Conservation (phyloP, 2,113 vertebrate species). For the Tetrax tetrax region DNA sequence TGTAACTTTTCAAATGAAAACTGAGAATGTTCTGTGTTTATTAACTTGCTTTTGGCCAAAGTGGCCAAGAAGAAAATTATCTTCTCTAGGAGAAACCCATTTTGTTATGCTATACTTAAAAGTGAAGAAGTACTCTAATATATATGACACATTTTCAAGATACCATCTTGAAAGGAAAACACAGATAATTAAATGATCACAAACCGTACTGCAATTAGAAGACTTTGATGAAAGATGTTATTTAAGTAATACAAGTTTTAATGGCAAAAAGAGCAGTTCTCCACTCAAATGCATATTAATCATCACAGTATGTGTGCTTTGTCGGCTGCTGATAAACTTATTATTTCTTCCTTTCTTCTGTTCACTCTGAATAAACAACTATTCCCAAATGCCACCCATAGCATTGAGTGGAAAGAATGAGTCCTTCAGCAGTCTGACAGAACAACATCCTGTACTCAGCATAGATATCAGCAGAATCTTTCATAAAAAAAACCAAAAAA, state of each 20-base stretch:
- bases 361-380: background rate
- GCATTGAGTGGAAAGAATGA: background rate
- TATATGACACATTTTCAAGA: background rate
- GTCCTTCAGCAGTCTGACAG: background rate
- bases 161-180: background rate
- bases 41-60: background rate
- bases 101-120: background rate
- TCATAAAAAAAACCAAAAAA: background rate
- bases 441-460: background rate
- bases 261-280: slow-evolving; percentile 45
- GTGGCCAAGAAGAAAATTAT: background rate
- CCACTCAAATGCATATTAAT: slow-evolving; percentile 52
- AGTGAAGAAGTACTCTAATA: background rate
- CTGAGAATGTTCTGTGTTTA: background rate
- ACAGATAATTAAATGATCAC: slow-evolving; percentile 62
- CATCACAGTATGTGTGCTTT: slow-evolving; percentile 43
- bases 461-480: background rate
- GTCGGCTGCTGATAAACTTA: background rate
- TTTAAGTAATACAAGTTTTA: slow-evolving; percentile 52
- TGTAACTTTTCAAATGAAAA: background rate
- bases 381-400: background rate
- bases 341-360: background rate
- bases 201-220: slow-evolving; percentile 49
- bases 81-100: background rate
- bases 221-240: slow-evolving; percentile 42